phyloP scores from a whole-genome alignment of 2,113 vertebrate species.

The Zosterops pallidus region DNA sequence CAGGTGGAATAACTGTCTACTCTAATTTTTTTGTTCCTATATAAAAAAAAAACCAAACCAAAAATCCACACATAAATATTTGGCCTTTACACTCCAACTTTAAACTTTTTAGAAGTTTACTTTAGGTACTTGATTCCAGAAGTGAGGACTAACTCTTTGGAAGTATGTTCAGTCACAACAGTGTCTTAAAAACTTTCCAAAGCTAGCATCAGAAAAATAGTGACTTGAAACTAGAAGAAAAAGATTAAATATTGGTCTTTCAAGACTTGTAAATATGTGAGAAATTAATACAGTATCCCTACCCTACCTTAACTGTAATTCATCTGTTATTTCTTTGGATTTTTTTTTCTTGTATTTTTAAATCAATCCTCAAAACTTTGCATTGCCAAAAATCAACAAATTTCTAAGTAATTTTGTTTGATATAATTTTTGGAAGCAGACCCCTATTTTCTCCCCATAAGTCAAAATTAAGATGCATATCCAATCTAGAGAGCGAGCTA shows the following conservation, averaged over 20 bases:
- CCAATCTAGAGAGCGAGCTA: not conserved
- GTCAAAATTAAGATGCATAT: not conserved
- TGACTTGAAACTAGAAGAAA: not conserved
- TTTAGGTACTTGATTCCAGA: not conserved
- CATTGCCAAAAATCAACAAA: not conserved
- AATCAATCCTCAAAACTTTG: not conserved
- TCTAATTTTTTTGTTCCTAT: not conserved
- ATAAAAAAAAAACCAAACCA: too few relatives aligned
- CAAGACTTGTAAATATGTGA: not conserved
- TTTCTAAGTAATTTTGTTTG: not conserved
- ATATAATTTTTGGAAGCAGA: not conserved
- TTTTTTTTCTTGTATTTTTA: not conserved
- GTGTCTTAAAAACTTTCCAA: not conserved
- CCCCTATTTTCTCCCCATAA: not conserved
- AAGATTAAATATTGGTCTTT: not conserved
- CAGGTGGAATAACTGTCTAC: not conserved
- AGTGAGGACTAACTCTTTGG: not conserved
- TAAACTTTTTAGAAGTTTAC: not conserved
- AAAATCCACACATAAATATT: not conserved
- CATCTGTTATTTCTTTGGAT: not conserved
- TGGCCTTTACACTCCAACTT: not conserved
- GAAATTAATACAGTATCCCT: not conserved
- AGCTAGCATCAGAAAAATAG: not conserved
- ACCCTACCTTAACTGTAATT: not conserved
- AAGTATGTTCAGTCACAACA: not conserved